These are phyloP conservation scores for Polymixis flavicincta DNA, from an alignment of 2,888 invertebrate genomes.

Conservation along the genomic window DNA sequence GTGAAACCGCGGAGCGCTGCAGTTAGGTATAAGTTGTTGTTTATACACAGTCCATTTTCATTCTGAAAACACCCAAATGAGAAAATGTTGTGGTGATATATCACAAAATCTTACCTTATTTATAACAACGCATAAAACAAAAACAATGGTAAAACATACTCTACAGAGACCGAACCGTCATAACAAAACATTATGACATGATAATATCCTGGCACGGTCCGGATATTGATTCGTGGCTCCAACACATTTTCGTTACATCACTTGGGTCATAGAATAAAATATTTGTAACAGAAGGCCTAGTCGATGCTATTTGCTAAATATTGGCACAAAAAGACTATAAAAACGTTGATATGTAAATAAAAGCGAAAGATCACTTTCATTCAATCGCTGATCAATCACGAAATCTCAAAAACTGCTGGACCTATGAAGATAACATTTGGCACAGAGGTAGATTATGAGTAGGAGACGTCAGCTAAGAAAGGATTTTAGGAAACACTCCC, in stretches of 20 bases:
- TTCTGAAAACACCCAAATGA: background rate
- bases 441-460: too few relatives aligned
- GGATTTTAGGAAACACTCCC: too few relatives aligned
- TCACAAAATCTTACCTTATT: too few relatives aligned
- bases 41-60: background rate
- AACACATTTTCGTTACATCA: slow-evolving; percentile 45
- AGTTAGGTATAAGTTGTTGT: background rate
- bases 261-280: slow-evolving; percentile 8
- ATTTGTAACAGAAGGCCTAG: slow-evolving; percentile 15
- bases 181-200: slow-evolving; percentile 62
- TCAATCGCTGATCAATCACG: too few relatives aligned
- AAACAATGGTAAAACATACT: slow-evolving; percentile 8
- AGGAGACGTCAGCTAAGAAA: too few relatives aligned
- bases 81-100: background rate
- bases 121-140: background rate
- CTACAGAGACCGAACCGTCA: slow-evolving; percentile 14
- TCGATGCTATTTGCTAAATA: background rate
- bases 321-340: too few relatives aligned
- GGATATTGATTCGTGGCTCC: slow-evolving; percentile 66
- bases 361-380: too few relatives aligned
- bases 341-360: too few relatives aligned
- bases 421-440: too few relatives aligned
- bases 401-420: too few relatives aligned
- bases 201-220: slow-evolving; percentile 66
- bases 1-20: too few relatives aligned